Base-by-base conservation (phyloP, 1,140 invertebrate genomes). In the Saccostrea glomerata region DNA sequence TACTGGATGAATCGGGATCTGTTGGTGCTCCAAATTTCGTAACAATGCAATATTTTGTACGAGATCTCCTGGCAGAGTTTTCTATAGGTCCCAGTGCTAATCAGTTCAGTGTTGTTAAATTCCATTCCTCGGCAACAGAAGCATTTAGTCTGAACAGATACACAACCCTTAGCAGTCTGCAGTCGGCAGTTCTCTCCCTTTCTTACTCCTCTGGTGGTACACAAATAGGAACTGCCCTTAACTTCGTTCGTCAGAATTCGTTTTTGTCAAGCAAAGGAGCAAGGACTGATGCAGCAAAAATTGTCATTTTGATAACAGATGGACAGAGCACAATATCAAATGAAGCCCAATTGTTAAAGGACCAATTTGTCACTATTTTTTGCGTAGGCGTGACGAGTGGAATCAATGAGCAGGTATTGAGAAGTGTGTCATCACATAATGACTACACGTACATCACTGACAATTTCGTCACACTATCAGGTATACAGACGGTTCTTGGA, bases 251-350 rank as follows among this genome's bases (percentile, higher is more conserved):
- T 5, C 15, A 66, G 9, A 23, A n/a, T 23, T 66, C 60, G 9
- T 66, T 66, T 66, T n/a, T 23, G 20, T 0, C 60, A n/a, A n/a
- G 60, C 11, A 20, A 66, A n/a, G 60, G 60, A 0, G 60, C 60
- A 23, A 20, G 60, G 20, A 11, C 60, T 66, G 60, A 66, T 66
- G 60, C 60, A 7, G 60, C 60, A n/a, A 66, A 66, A 66, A 66
- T 66, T 23, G 60, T 66, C 60, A 66, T 66, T 11, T n/a, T 66
- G 60, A 66, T 66, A 66, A 66, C 60, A 6, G 60, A 66, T 66
- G 60, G 60, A 66, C 60, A 66, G 23, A 66, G 60, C 23, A n/a
- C 60, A n/a, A 66, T 66, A 3, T 66, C 60, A 0, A 66, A 66
- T 66, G 60, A 66, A 17, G 60, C 60, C 0, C 20, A 66, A 23